Evolutionary conservation across 2,888 invertebrate species (phyloP).

Genomic region (Eupithecia insigniata): DNA sequence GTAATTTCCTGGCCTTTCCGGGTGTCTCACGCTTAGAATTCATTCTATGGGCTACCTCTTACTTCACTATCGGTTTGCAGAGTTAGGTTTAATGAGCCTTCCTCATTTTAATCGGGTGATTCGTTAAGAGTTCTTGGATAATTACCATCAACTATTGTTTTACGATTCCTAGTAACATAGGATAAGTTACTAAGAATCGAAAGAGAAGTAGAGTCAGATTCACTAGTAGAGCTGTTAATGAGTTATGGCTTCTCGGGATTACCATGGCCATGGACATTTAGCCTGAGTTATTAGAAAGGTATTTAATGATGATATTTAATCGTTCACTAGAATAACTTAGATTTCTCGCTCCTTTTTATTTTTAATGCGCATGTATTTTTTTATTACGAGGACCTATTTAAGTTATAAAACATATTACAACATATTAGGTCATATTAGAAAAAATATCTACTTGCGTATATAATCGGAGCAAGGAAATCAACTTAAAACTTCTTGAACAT

Average conservation of each 20-base stretch:
- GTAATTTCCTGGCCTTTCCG: constrained; percentile 12
- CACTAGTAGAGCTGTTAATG: background rate
- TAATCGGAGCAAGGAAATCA: background rate
- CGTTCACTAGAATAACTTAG: background rate
- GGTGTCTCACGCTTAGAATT: constrained; percentile 13
- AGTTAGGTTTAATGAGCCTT: background rate
- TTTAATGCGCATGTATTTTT: background rate
- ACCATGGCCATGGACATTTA: background rate
- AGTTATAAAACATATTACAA: too few relatives aligned
- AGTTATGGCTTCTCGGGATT: constrained; percentile 2
- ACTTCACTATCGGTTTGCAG: constrained; percentile 7
- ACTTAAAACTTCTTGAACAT: background rate
- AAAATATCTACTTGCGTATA: background rate
- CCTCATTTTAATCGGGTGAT: background rate
- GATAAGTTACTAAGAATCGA: background rate
- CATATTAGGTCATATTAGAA: background rate
- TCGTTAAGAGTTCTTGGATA: background rate
- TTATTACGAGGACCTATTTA: background rate
- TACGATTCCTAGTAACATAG: background rate
- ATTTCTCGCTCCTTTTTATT: background rate
- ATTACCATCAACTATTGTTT: constrained; percentile 6
- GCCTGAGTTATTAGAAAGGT: background rate
- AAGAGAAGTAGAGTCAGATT: background rate
- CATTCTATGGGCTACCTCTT: constrained; percentile 1
- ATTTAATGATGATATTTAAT: background rate